Percentiles rank a stretch among this genome's conserved stretches.
These are phyloP conservation scores for Crotalus tigris DNA, from an alignment of 2,113 vertebrate genomes.

Conservation along the genomic window DNA sequence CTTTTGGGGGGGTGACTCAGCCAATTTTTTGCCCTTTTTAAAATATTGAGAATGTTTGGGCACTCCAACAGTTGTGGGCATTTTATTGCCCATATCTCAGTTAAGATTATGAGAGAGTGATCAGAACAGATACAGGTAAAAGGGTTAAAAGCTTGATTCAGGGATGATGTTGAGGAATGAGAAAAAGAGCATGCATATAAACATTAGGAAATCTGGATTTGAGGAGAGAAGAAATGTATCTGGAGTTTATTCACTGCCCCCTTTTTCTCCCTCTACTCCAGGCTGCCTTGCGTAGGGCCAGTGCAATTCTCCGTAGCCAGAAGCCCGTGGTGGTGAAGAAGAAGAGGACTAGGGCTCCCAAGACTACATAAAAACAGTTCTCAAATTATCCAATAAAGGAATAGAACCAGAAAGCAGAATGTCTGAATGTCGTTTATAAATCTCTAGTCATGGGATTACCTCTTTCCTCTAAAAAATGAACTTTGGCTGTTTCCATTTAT, in stretches of 20 bases:
- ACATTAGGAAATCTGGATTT: not conserved
- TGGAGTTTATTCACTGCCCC: too few species aligned
- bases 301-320: conserved; percentile 89
- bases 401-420: not conserved
- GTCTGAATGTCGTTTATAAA: not conserved
- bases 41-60: not conserved
- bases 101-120: not conserved
- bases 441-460: not conserved
- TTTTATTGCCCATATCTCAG: not conserved
- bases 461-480: not conserved
- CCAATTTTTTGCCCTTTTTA: not conserved
- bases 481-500: not conserved
- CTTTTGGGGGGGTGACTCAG: not conserved
- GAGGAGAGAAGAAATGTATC: not conserved
- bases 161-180: not conserved
- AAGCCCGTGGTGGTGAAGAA: conserved; percentile 90
- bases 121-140: not conserved
- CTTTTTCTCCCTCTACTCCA: conserved; percentile 14
- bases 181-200: not conserved
- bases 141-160: not conserved
- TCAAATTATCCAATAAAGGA: conserved; percentile 11
- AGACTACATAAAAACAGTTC: conserved; percentile 73
- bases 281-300: conserved; percentile 87
- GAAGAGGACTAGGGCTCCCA: conserved; percentile 82
- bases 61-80: not conserved